Evolutionary conservation across 1,140 invertebrate genomes (phyloP).

Genomic region (Metopolophium dirhodum): DNA sequence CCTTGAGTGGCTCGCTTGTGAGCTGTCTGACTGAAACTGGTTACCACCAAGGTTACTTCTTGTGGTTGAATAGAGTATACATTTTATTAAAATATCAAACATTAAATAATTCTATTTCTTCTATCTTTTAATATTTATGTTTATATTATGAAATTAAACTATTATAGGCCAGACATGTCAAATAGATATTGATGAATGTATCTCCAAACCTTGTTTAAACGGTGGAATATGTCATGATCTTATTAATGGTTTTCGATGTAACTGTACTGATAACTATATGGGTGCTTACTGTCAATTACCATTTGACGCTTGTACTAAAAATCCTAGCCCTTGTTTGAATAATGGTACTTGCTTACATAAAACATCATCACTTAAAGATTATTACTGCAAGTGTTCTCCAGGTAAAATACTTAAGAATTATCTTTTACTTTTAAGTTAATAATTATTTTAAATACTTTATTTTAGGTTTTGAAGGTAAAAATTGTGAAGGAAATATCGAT

Average conservation of each 20-base stretch:
- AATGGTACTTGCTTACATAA: slow-evolving; percentile 85
- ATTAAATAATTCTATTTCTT: background rate
- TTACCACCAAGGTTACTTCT: background rate
- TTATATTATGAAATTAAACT: slow-evolving; percentile 66
- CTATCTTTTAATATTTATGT: background rate
- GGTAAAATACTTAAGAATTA: slow-evolving; percentile 62
- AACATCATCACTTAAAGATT: slow-evolving; percentile 88
- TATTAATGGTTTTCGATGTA: slow-evolving; percentile 82
- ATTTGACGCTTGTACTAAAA: slow-evolving; percentile 88
- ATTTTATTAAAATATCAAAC: background rate
- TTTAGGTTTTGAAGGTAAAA: slow-evolving; percentile 84
- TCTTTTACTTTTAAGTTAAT: slow-evolving; percentile 73
- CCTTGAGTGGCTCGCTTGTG: background rate
- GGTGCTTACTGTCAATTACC: slow-evolving; percentile 88
- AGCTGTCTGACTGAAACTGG: background rate
- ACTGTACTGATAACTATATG: slow-evolving; percentile 89
- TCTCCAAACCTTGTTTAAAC: slow-evolving; percentile 85
- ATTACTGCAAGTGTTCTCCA: slow-evolving; percentile 77
- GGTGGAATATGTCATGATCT: slow-evolving; percentile 85
- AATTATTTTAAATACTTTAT: slow-evolving; percentile 82
- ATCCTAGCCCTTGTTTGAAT: slow-evolving; percentile 84
- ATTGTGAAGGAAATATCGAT: slow-evolving; percentile 88
- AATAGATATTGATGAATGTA: slow-evolving; percentile 90
- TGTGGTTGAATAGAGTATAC: background rate
- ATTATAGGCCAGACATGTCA: slow-evolving; percentile 91